A percentile compares a stretch with the other conserved stretches of the same genome.
Conservation (phyloP, 1,140 invertebrate genomes). For the Drosophila micromelanica region DNA sequence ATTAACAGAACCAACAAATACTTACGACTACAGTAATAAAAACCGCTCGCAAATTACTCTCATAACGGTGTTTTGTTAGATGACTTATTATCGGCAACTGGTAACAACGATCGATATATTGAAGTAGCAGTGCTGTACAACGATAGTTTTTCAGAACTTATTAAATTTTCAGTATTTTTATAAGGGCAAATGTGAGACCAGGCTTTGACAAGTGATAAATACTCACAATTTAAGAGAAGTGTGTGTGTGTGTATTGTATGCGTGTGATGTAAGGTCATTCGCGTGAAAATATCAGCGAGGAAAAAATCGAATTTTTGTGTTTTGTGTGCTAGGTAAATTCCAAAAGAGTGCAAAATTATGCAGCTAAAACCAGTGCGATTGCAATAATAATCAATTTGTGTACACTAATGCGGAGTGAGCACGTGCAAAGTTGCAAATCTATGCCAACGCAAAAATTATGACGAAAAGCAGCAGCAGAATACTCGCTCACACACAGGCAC, state of each 20-base stretch:
- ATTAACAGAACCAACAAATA: too few species aligned
- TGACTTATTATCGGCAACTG: not conserved
- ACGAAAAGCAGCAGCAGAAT: slow-evolving; percentile 63
- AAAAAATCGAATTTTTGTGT: slow-evolving; percentile 83
- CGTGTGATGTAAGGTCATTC: slow-evolving; percentile 79
- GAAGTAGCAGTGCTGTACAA: slow-evolving; percentile 12
- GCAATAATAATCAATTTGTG: slow-evolving; percentile 48
- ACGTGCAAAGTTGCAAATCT: slow-evolving; percentile 53
- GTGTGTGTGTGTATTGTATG: slow-evolving; percentile 70
- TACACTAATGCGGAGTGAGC: slow-evolving; percentile 32
- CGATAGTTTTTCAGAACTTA: not conserved
- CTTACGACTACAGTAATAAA: too few species aligned
- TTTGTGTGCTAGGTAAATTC: slow-evolving; percentile 82
- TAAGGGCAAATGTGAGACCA: slow-evolving; percentile 22
- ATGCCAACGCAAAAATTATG: slow-evolving; percentile 64
- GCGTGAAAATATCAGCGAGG: slow-evolving; percentile 77
- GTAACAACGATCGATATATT: not conserved
- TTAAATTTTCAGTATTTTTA: slow-evolving; percentile 33
- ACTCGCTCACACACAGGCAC: slow-evolving; percentile 22
- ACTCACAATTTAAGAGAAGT: slow-evolving; percentile 10
- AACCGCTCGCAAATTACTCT: too few species aligned
- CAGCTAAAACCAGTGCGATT: slow-evolving; percentile 41
- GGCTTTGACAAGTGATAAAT: slow-evolving; percentile 12
- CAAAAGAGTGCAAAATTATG: slow-evolving; percentile 59
- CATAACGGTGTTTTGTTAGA: not conserved